Evolutionary conservation across 30 jellyfish, hydroid and myxozoan genomes (phyloP).

Genomic region (Euphysa ruthae): DNA sequence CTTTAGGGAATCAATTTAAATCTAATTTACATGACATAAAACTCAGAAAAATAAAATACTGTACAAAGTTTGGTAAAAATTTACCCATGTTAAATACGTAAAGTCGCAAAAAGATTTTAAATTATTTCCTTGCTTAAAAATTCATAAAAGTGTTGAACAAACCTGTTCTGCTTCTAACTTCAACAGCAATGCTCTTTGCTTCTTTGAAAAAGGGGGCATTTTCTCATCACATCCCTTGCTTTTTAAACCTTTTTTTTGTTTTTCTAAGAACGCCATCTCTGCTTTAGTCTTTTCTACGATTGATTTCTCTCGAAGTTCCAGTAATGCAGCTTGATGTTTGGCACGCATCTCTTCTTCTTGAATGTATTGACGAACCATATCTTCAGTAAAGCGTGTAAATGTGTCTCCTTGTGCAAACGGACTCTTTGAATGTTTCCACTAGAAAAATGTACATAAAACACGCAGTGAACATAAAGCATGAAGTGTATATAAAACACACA

Average conservation of each 20-base stretch:
- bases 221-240: conserved; percentile 71
- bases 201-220: conserved; percentile 87
- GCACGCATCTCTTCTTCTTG: conserved; percentile 89
- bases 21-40: no score
- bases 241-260: conserved; percentile 53
- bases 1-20: no score
- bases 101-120: no score
- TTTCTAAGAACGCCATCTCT: conserved; percentile 84
- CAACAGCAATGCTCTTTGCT: conserved; percentile 73
- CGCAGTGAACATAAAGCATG: no score
- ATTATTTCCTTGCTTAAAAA: no score
- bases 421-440: conserved; percentile 41
- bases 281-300: conserved; percentile 80
- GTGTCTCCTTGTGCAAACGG: conserved; percentile 91
- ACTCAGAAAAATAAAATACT: no score
- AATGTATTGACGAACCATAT: conserved; percentile 68
- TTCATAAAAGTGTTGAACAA: no score
- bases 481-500: no score
- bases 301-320: conserved; percentile 78
- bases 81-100: no score
- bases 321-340: conserved; percentile 72
- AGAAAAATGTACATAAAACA: no score
- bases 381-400: conserved; percentile 59
- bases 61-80: no score
- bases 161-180: conserved; percentile 84